Conservation (phyloP, 2,113 vertebrate species). For the Nycticebus coucang region DNA sequence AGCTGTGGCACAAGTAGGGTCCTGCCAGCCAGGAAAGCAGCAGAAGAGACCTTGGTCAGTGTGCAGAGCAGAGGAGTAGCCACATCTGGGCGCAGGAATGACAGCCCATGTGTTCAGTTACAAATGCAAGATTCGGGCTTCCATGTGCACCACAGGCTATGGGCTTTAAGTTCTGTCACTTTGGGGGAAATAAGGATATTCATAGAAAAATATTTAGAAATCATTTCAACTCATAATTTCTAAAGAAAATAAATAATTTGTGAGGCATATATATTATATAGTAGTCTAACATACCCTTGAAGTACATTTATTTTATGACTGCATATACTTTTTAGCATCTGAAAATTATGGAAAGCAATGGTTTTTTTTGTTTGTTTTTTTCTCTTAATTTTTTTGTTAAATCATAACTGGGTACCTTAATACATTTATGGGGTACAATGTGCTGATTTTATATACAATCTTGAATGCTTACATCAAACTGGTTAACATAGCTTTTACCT, state of each 20-base stretch:
- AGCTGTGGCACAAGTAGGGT: neutral
- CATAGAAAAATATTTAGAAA: slow-evolving; percentile 20
- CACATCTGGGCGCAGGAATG: neutral
- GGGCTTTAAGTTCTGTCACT: neutral
- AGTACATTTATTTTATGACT: slow-evolving; percentile 17
- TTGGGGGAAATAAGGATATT: neutral
- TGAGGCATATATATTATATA: neutral
- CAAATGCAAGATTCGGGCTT: neutral
- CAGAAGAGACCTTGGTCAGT: fast-evolving
- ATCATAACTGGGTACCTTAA: no score
- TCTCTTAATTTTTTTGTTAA: no score
- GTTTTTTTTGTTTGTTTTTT: no score
- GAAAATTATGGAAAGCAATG: slow-evolving; percentile 1
- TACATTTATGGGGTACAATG: no score
- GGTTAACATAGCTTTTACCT: no score
- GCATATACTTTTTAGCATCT: neutral
- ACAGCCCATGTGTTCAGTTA: neutral
- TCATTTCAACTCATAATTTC: neutral
- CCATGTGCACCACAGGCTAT: neutral
- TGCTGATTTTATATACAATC: no score
- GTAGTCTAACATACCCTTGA: neutral
- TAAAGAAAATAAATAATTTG: neutral
- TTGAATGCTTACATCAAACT: no score
- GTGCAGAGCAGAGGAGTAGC: neutral
- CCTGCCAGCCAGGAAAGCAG: neutral